Evolutionary conservation across 2,888 invertebrate genomes (phyloP).

Genomic region (Ashinkailepas kermadecensis): DNA sequence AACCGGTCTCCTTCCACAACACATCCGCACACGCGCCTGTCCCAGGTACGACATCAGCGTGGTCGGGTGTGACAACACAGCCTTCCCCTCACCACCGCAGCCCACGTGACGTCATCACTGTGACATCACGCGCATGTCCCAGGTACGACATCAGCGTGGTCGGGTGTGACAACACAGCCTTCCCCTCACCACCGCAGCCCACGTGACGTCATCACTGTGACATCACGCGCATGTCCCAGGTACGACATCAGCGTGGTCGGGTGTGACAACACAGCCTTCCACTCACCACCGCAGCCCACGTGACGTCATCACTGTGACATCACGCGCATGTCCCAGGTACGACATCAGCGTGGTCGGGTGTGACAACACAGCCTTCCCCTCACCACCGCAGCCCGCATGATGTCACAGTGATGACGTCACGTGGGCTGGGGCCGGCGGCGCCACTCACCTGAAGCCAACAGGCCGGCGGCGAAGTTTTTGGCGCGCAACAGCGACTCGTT

Average conservation of each 20-base stretch:
- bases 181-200: not conserved
- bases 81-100: not conserved
- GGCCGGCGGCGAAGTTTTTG: constrained; percentile 84
- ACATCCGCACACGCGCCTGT: no score
- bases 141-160: no score
- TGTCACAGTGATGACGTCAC: no score
- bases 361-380: not conserved
- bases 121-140: no score
- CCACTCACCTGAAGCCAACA: constrained; percentile 66
- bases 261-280: not conserved
- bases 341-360: not conserved
- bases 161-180: not conserved
- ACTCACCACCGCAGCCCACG: not conserved
- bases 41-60: no score
- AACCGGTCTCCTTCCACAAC: no score
- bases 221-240: no score
- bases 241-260: not conserved
- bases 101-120: no score
- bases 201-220: no score
- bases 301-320: no score
- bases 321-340: no score
- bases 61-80: not conserved
- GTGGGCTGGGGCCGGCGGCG: no score
- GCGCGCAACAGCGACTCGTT: constrained; percentile 84
- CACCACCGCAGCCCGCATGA: not conserved